Evolutionary conservation across 2,113 vertebrate genomes (phyloP).

Genomic region (Ondatra zibethicus): DNA sequence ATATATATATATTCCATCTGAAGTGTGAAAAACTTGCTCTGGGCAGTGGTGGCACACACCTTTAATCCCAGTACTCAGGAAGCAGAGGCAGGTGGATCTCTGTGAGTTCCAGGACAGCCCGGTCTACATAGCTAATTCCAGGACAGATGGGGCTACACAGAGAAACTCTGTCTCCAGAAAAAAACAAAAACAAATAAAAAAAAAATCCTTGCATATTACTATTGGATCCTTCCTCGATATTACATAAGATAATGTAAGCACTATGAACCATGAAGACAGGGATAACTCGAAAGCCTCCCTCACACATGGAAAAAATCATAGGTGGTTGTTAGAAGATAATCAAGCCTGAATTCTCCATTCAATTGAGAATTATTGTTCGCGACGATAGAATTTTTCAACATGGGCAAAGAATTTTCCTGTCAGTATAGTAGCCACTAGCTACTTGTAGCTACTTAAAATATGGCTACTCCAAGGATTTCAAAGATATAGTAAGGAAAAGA

Average conservation of each 20-base stretch:
- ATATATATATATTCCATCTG: background rate
- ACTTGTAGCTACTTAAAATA: background rate
- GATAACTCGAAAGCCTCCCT: background rate
- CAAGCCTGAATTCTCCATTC: slow-evolving; percentile 30
- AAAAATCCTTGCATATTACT: background rate
- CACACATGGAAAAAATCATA: background rate
- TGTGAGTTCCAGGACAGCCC: background rate
- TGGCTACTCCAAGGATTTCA: slow-evolving; percentile 39
- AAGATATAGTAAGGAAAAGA: slow-evolving; percentile 56
- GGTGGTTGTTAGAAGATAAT: background rate
- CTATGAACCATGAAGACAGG: background rate
- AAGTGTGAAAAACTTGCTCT: background rate
- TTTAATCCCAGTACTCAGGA: background rate
- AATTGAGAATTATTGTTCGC: background rate
- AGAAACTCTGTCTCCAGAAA: background rate
- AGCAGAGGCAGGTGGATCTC: background rate
- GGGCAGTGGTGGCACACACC: background rate
- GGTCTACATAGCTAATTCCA: background rate
- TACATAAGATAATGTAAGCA: background rate
- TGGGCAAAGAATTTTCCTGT: background rate
- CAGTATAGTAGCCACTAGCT: background rate
- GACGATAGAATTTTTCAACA: background rate
- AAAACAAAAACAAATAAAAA: background rate
- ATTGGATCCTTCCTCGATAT: no score
- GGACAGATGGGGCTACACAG: background rate